Percentiles rank a stretch among this genome's conserved stretches.
Evolutionary conservation across 2,888 invertebrate genomes (phyloP).

Genomic region (Liopterus haemorrhoidalis): DNA sequence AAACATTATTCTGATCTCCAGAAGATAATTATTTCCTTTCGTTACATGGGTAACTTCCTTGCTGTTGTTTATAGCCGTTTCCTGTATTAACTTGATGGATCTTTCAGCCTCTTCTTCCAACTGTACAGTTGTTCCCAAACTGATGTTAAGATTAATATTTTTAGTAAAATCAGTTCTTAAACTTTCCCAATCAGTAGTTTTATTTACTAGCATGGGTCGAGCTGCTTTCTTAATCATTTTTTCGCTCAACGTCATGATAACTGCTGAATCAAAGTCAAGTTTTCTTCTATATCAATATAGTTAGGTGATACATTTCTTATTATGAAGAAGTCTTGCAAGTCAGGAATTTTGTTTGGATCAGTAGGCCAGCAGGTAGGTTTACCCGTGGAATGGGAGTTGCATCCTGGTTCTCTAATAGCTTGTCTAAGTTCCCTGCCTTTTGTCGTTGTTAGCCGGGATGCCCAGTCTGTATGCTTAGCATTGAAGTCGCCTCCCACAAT

Average conservation of each 20-base stretch:
- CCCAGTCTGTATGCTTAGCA: too few relatives aligned
- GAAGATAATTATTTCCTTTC: not conserved
- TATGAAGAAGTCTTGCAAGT: slow-evolving; percentile 1
- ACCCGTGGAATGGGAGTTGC: not conserved
- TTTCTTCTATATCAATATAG: too few relatives aligned
- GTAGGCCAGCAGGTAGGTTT: not conserved
- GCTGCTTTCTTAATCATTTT: slow-evolving; percentile 15
- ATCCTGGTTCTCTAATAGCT: slow-evolving; percentile 33
- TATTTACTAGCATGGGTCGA: slow-evolving; percentile 7
- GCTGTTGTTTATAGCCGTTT: too few relatives aligned
- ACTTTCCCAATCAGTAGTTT: slow-evolving; percentile 6
- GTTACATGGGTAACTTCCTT: too few relatives aligned
- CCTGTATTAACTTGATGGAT: too few relatives aligned
- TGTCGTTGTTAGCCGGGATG: too few relatives aligned
- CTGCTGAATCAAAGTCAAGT: slow-evolving; percentile 28
- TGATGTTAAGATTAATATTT: slow-evolving; percentile 10
- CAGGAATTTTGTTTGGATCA: slow-evolving; percentile 3
- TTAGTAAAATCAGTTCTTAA: slow-evolving; percentile 1
- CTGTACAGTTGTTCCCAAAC: slow-evolving; percentile 17
- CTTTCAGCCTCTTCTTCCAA: slow-evolving; percentile 19
- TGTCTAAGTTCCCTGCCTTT: slow-evolving; percentile 44
- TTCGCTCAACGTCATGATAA: slow-evolving; percentile 25
- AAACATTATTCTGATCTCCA: too few relatives aligned
- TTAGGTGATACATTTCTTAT: slow-evolving; percentile 12
- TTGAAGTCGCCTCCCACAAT: too few relatives aligned